These are phyloP conservation scores for Dynastes grantii DNA, from an alignment of 2,888 invertebrate species.

Conservation along the genomic window DNA sequence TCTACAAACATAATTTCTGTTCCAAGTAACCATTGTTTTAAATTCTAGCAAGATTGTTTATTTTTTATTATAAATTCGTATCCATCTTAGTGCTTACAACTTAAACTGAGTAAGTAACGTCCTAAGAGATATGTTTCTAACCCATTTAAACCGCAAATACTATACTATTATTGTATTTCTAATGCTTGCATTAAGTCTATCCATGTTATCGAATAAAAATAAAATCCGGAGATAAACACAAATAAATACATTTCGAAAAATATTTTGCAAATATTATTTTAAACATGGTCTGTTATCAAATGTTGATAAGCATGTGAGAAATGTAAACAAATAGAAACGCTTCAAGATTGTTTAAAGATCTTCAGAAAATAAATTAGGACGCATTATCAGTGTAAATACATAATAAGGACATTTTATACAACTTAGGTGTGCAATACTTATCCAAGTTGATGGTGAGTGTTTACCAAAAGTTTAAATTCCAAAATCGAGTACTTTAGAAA, in stretches of 20 bases:
- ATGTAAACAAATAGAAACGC: conserved; percentile 32
- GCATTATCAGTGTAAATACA: conserved; percentile 27
- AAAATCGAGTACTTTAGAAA: no score
- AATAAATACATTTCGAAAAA: conserved; percentile 39
- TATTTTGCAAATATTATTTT: conserved; percentile 46
- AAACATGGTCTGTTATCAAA: conserved; percentile 35
- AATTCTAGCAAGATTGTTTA: no score
- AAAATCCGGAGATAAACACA: conserved; percentile 8
- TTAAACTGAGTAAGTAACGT: no score
- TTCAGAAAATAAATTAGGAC: conserved; percentile 23
- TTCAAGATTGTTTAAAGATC: conserved; percentile 38
- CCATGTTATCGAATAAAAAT: conserved; percentile 33
- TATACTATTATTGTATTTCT: no score
- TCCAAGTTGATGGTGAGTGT: neutral
- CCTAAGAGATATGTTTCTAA: no score
- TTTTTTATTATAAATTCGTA: no score
- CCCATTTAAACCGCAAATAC: no score
- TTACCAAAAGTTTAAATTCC: neutral
- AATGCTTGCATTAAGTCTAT: neutral
- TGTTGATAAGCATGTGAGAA: conserved; percentile 38
- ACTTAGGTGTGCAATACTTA: neutral
- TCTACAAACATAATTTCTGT: no score
- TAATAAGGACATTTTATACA: conserved; percentile 3
- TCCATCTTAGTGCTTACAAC: no score
- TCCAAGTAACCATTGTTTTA: no score